Base-by-base conservation (phyloP, 2,113 vertebrate genomes). In the Megatriorchis doriae region DNA sequence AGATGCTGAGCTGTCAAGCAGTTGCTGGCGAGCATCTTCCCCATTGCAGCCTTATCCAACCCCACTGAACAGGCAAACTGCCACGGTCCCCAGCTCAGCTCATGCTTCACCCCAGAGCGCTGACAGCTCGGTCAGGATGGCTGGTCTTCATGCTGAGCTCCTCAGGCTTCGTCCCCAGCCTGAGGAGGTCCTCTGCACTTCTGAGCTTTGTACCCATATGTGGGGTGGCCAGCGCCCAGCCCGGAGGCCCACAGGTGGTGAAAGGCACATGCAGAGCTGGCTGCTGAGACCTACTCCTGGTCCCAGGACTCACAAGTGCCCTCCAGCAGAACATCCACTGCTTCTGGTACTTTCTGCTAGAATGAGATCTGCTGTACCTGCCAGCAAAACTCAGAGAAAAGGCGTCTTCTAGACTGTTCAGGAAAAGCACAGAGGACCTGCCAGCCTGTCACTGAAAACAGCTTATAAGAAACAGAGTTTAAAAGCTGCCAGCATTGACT, bases 201-300 rank as follows among this genome's bases (percentile, higher is more conserved):
- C 20, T 1, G 2, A 86, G n/a, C 26, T 78, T 48, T 0, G 0
- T n/a, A 36, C 13, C n/a, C 18, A 6, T 0, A 0, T 0, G 4
- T 0, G 0, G 34, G 36, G 50, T 13, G 17, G 29, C 20, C 4
- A 11, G 27, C 6, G 3, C 40, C 27, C 67, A 72, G 13, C 20
- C 34, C 15, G 0, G 0, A 8, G 9, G 22, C 14, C 21, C 9
- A 5, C 0, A 11, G 50, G 4, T 4, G 13, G 13, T 45, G 47
- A 75, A 80, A 83, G 17, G 15, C 36, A 36, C 0, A 0, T 5
- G 6, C 66, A 59, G 52, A 48, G 16, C 45, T 43, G 47, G 27
- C 52, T 82, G 48, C 62, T 0, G 0, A 59, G 29, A 71, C 27
- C 12, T 7, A 1, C 21, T 38, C 32, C n/a, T 67, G 52, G 7